Base-by-base conservation (phyloP, 2,797 vertebrate species). In the Thunnus albacares region DNA sequence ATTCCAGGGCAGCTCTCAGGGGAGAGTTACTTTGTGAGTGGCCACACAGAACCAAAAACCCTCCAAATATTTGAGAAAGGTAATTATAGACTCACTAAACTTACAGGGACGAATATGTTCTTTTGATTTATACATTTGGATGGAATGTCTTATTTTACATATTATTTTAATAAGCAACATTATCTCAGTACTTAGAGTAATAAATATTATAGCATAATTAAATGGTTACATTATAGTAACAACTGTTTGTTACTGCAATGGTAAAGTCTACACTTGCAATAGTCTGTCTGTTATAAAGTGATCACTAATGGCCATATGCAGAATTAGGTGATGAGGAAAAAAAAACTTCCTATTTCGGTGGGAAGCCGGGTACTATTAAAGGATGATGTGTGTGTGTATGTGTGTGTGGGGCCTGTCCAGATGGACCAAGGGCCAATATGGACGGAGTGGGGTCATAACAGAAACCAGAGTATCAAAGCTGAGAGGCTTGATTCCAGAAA, bases 391-490 rank as follows among this genome's bases (percentile, higher is more conserved):
- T 85, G 60, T 60, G 71, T 71, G 69, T 80, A 80, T 71, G 68
- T 67, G 74, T 75, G 78, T 72, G 85, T 43, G 79, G 22, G 84
- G 64, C 52, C 81, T 71, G 92, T 93, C 95, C 96, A 97, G 96
- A 97, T 96, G 96, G 96, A 94, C 92, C 43, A 85, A 92, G 90
- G 94, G 92, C 90, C 93, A 95, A 92, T 89, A 90, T 92, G 95
- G 92, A 95, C 84, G 84, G 83, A 88, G 6, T 81, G 94, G 95
- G 96, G 96, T 97, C 96, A 97, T 83, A 96, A 90, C 88, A 96
- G 96, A 97, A 97, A 97, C 94, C 88, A 92, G 95, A 98, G 95
- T 92, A 97, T 97, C 96, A 97, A 97, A 97, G 97, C 89, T 73
- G 92, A 84, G 82, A 89, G 87, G 67, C 88, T 85, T n/a, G 79